Percentiles rank a stretch among this genome's conserved stretches.
phyloP scores from a whole-genome alignment of 2,797 vertebrate genomes.

The Cirrhinus mrigala region DNA sequence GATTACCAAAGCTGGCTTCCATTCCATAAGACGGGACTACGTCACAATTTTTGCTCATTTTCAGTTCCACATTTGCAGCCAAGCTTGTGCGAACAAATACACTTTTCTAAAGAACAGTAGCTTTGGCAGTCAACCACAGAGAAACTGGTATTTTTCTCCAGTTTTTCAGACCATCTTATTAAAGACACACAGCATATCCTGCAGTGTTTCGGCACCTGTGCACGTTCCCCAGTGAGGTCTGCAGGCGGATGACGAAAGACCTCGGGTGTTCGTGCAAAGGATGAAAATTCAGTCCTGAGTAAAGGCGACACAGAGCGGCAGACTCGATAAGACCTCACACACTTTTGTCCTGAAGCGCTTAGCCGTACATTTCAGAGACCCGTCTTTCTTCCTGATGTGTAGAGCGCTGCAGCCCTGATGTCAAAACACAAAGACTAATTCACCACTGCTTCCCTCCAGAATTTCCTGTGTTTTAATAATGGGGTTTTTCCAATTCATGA shows the following conservation, averaged over 20 bases:
- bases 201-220: constrained; percentile 1
- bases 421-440: neutral
- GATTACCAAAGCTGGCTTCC: neutral
- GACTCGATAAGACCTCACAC: neutral
- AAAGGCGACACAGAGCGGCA: neutral
- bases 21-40: neutral
- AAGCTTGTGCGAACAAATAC: neutral
- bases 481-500: neutral
- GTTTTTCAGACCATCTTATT: neutral
- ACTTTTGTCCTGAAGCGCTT: neutral
- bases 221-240: neutral
- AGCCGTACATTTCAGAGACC: neutral
- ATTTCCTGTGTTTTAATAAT: neutral
- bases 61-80: no score
- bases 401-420: neutral
- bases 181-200: neutral
- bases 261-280: neutral
- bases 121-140: neutral
- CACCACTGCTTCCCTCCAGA: neutral
- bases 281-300: neutral
- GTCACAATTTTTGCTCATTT: neutral
- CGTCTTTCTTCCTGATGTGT: neutral
- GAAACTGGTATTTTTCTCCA: neutral
- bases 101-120: neutral
- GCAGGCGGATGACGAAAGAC: constrained; percentile 26